Evolutionary conservation across 2,797 vertebrate genomes (phyloP), one percentile per base, ranked within the genome.

Genomic region (Poeciliopsis turneri): DNA sequence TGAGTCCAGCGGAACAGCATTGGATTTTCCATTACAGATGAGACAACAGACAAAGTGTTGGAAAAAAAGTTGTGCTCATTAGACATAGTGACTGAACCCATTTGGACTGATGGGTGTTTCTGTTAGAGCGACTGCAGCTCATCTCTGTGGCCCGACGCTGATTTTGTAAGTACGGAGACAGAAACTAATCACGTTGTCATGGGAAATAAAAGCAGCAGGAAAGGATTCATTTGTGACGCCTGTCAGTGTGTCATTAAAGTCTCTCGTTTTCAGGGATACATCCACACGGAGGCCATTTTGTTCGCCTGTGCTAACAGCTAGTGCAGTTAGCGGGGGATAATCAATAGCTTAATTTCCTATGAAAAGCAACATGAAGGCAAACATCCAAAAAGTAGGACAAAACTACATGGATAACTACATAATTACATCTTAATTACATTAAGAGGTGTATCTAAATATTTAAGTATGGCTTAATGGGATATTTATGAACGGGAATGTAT

Each of bases 21-120:
- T 81, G 92, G 84, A 91, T 92, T 94, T 94, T 94, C 93, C 93
- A 87, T 23, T 53, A 53, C 36, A 82, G 75, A 82, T 75, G 88
- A 91, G 74, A 88, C 78, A 80, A 83, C 79, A 74, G 82, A 81
- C 49, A 36, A 79, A 76, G 72, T 75, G 89, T 78, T 82, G 86
- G 86, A 87, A 88, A 90, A 89, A 91, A 86, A 87, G 75, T 78
- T 45, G 36, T 33, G 82, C 51, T 91, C 84, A 86, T 85, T 79
- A 86, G 82, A 75, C 76, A 33, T 66, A 81, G 74, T 71, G 84
- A 88, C 79, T 89, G 83, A 88, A 77, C 78, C 77, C 78, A 75
- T 85, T 78, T 80, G n/a, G 88, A 78, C 76, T 76, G 78, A 83
- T 77, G 66, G 51, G 69, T 57, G 46, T 47, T 46, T 39, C 6